phyloP scores from a whole-genome alignment of 2,888 invertebrate species.

The Machimus atricapillus region DNA sequence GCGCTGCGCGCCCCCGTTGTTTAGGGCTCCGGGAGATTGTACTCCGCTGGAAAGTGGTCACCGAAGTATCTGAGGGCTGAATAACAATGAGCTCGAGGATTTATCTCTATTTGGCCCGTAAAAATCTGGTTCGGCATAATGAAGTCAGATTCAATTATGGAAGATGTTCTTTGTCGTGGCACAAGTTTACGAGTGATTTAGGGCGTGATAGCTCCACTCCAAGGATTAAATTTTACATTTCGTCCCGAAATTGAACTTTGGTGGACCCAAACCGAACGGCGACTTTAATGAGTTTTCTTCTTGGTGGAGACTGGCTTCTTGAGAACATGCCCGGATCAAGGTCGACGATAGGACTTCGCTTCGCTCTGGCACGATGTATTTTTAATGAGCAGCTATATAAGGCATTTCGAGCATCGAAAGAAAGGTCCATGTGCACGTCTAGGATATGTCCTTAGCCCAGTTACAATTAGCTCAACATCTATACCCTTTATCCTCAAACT shows the following conservation, averaged over 20 bases:
- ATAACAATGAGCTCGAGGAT: constrained; percentile 28
- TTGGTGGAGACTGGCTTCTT: not conserved
- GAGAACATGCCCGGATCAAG: not conserved
- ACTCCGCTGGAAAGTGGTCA: constrained; percentile 21
- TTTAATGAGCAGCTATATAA: not conserved
- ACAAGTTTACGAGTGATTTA: constrained; percentile 24
- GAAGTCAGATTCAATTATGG: constrained; percentile 35
- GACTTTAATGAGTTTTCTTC: not conserved
- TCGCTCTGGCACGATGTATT: not conserved
- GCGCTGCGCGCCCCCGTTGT: not conserved
- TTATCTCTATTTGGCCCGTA: constrained; percentile 24
- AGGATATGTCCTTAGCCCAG: not conserved
- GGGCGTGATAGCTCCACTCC: not conserved
- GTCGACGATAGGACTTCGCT: not conserved
- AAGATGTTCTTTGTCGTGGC: constrained; percentile 25
- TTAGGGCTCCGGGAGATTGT: not conserved
- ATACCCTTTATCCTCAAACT: not conserved
- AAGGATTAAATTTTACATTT: constrained; percentile 3
- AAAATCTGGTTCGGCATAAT: constrained; percentile 34
- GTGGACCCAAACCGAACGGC: not conserved
- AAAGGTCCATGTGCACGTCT: not conserved
- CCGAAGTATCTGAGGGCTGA: constrained; percentile 27
- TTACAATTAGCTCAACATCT: not conserved
- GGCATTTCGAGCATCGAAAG: not conserved
- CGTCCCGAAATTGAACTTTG: not conserved